These are phyloP conservation scores for Lerista edwardsae DNA, from an alignment of 2,797 vertebrate genomes.

Conservation along the genomic window DNA sequence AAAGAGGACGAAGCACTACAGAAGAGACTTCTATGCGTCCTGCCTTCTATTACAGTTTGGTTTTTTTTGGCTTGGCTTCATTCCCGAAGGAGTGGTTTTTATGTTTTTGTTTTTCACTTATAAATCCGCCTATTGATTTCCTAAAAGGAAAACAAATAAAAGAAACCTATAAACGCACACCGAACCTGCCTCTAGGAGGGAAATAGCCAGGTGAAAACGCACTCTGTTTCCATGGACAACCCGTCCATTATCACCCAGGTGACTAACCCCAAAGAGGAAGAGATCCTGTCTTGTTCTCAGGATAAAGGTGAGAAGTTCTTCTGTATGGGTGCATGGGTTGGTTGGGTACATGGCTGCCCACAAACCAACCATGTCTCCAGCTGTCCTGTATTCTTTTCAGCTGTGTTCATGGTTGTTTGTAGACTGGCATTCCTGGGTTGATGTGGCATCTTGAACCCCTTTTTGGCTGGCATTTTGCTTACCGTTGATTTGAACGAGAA, in stretches of 20 bases:
- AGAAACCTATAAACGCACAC: constrained; percentile 37
- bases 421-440: constrained; percentile 12
- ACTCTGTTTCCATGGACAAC: constrained; percentile 92
- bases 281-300: constrained; percentile 82
- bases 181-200: constrained; percentile 68
- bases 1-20: constrained; percentile 53
- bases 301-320: constrained; percentile 79
- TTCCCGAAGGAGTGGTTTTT: constrained; percentile 34
- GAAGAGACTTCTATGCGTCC: constrained; percentile 48
- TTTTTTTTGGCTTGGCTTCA: constrained; percentile 29
- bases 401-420: neutral
- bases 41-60: neutral
- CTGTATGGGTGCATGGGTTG: neutral
- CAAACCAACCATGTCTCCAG: constrained; percentile 9
- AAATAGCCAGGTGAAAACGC: constrained; percentile 71
- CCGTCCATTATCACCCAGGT: constrained; percentile 99
- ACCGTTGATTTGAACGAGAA: constrained; percentile 28
- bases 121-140: constrained; percentile 63
- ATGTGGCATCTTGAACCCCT: neutral
- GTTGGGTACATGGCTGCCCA: neutral
- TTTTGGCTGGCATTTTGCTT: neutral
- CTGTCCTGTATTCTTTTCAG: neutral
- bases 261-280: constrained; percentile 99
- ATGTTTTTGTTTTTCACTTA: neutral
- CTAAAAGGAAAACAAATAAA: constrained; percentile 66